Evolutionary conservation across 2,888 invertebrate species (phyloP).

Genomic region (Piscicola geometra): DNA sequence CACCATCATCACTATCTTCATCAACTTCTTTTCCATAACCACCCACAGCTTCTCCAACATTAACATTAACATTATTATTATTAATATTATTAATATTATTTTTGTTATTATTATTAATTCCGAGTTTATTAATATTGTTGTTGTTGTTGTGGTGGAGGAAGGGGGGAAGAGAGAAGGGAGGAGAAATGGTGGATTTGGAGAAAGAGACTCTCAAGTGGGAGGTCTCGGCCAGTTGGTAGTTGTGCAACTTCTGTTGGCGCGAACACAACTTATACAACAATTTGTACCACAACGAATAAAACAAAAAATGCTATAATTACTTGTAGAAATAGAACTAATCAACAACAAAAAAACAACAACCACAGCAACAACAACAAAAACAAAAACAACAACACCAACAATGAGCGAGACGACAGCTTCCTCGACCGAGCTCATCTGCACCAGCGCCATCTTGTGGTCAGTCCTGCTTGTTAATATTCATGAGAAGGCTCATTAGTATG

Average conservation of each 20-base stretch:
- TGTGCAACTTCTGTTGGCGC: constrained; percentile 89
- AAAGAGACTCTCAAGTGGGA: constrained; percentile 98
- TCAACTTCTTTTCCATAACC: neutral
- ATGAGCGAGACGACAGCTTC: constrained; percentile 93
- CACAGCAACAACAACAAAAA: too few relatives aligned
- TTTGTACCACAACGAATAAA: neutral
- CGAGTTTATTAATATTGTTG: too few relatives aligned
- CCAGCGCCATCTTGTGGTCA: constrained; percentile 98
- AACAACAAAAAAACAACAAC: neutral
- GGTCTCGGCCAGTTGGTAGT: constrained; percentile 95
- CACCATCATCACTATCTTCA: neutral
- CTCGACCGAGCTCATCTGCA: constrained; percentile 89
- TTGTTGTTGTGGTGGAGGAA: neutral
- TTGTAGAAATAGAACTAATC: neutral
- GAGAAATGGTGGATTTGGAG: constrained; percentile 67
- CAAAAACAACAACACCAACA: constrained; percentile 58
- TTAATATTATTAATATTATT: neutral
- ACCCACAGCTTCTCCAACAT: neutral
- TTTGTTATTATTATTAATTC: neutral
- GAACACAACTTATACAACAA: neutral
- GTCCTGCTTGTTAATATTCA: constrained; percentile 66
- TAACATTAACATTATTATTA: neutral
- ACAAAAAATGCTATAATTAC: constrained; percentile 11
- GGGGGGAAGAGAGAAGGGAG: constrained; percentile 11
- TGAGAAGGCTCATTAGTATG: neutral